These are phyloP conservation scores for Urophycis tenuis DNA, from an alignment of 2,797 vertebrate genomes.

Conservation along the genomic window DNA sequence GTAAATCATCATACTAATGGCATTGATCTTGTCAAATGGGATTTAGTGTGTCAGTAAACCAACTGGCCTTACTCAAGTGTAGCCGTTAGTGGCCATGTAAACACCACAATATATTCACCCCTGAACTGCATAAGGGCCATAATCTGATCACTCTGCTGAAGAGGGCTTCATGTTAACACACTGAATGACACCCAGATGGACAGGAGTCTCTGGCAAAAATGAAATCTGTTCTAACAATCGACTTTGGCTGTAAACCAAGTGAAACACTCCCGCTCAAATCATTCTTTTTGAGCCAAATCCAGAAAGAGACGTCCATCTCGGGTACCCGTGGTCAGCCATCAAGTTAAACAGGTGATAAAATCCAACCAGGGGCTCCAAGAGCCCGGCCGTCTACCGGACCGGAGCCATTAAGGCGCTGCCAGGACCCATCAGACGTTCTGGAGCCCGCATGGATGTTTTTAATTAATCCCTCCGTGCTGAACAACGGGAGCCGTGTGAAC, in stretches of 20 bases:
- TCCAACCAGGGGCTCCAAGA: not conserved
- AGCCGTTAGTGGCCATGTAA: not conserved
- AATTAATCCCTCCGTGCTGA: constrained; percentile 15
- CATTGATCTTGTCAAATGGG: too few relatives aligned
- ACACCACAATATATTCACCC: too few relatives aligned
- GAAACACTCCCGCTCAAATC: not conserved
- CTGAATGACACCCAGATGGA: not conserved
- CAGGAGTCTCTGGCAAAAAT: not conserved
- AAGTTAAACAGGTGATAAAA: constrained; percentile 16
- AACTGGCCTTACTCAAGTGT: not conserved
- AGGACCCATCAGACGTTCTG: constrained; percentile 16
- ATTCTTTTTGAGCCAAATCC: not conserved
- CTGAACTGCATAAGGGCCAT: too few relatives aligned
- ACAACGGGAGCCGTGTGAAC: constrained; percentile 18
- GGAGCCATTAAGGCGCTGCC: constrained; percentile 15
- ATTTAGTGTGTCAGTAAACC: not conserved
- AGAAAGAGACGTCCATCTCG: not conserved
- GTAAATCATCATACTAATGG: too few relatives aligned
- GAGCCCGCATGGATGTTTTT: constrained; percentile 20
- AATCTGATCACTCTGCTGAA: too few relatives aligned
- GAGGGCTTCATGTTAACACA: not conserved
- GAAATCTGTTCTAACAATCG: not conserved
- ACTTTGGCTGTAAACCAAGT: not conserved
- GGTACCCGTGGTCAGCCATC: constrained; percentile 6
- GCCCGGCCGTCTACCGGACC: not conserved